phyloP scores from a whole-genome alignment of 1,140 invertebrate genomes.

The Hyles vespertilio region DNA sequence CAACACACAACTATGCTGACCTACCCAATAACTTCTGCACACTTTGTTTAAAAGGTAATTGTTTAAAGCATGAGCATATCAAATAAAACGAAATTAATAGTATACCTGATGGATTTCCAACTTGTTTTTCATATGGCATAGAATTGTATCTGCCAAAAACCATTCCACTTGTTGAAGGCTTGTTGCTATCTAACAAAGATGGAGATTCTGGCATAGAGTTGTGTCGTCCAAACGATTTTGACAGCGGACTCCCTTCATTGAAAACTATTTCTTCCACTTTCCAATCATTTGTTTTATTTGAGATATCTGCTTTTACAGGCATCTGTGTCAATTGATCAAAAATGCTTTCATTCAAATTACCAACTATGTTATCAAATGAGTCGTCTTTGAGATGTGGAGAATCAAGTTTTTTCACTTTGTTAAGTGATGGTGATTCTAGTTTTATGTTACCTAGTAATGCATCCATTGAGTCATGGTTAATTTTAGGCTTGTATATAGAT shows the following conservation, averaged over 20 bases:
- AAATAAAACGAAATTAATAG: constrained; percentile 5
- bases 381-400: constrained; percentile 58
- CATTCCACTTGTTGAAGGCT: constrained; percentile 53
- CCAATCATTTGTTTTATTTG: constrained; percentile 26
- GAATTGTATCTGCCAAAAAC: constrained; percentile 62
- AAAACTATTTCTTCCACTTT: constrained; percentile 36
- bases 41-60: no score
- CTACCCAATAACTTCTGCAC: no score
- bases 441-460: constrained; percentile 54
- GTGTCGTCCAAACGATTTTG: constrained; percentile 55
- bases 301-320: constrained; percentile 28
- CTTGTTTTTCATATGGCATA: constrained; percentile 60
- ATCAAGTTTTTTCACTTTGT: constrained; percentile 43
- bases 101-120: constrained; percentile 30
- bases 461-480: constrained; percentile 58
- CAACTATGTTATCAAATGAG: constrained; percentile 71
- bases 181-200: constrained; percentile 33
- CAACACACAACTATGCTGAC: no score
- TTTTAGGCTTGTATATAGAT: constrained; percentile 32
- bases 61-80: not conserved
- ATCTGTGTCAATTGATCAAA: constrained; percentile 62
- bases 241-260: constrained; percentile 44
- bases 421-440: constrained; percentile 44
- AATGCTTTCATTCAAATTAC: constrained; percentile 68
- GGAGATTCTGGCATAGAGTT: constrained; percentile 71